These are phyloP conservation scores for Oligia strigilis DNA, from an alignment of 2,888 invertebrate genomes.

Conservation along the genomic window DNA sequence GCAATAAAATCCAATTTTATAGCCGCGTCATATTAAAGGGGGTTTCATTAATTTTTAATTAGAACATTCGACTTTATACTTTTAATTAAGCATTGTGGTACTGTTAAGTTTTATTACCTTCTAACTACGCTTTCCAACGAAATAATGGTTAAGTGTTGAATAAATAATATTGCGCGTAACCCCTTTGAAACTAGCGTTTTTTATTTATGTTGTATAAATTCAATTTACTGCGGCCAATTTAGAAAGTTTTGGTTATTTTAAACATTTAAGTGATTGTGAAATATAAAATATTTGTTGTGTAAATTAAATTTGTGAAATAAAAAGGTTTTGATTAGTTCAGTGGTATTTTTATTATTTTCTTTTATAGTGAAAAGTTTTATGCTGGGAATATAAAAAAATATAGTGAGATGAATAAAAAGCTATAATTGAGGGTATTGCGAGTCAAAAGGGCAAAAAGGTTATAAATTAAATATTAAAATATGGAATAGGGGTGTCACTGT, in stretches of 20 bases:
- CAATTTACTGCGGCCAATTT: conserved; percentile 47
- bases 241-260: conserved; percentile 48
- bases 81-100: conserved; percentile 71
- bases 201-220: conserved; percentile 60
- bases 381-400: conserved; percentile 23
- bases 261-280: conserved; percentile 37
- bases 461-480: conserved; percentile 10
- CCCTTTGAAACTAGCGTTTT: conserved; percentile 49
- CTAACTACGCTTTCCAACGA: conserved; percentile 51
- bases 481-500: neutral
- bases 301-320: conserved; percentile 51
- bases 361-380: conserved; percentile 28
- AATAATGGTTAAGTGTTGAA: conserved; percentile 55
- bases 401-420: conserved; percentile 25
- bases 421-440: conserved; percentile 25
- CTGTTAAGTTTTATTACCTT: conserved; percentile 65
- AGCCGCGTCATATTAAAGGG: conserved; percentile 54
- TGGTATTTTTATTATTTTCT: conserved; percentile 53
- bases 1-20: conserved; percentile 66
- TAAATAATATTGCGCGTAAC: conserved; percentile 52
- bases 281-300: conserved; percentile 37
- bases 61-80: conserved; percentile 64
- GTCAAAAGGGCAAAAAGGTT: conserved; percentile 33
- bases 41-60: conserved; percentile 70
- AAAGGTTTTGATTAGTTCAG: conserved; percentile 41